Conservation (phyloP, 2,888 invertebrate species). For the Folsomia manolachei region DNA sequence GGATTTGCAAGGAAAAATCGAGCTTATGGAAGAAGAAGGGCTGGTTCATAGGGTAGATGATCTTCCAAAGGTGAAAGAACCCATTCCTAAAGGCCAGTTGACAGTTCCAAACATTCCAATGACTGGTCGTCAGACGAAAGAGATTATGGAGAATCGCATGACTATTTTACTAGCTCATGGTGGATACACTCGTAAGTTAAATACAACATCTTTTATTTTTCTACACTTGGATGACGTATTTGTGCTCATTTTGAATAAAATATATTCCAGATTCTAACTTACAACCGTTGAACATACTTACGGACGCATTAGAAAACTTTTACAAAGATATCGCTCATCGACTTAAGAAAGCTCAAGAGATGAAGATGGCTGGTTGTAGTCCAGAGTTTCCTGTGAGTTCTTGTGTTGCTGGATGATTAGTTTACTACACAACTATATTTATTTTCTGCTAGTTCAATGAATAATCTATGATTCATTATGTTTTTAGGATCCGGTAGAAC, state of each 20-base stretch:
- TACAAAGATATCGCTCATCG: constrained; percentile 26
- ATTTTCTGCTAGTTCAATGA: too few relatives aligned
- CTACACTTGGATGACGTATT: too few relatives aligned
- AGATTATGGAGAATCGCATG: constrained; percentile 34
- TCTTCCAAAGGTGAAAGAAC: constrained; percentile 22
- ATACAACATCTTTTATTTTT: too few relatives aligned
- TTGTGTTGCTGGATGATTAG: neutral
- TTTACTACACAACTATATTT: neutral
- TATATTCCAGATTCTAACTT: too few relatives aligned
- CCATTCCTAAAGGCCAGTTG: constrained; percentile 10
- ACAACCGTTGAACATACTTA: constrained; percentile 32
- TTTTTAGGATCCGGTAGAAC: constrained; percentile 61
- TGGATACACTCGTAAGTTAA: constrained; percentile 45
- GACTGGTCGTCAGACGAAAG: constrained; percentile 27
- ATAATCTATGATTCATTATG: neutral
- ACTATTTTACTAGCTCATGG: constrained; percentile 35
- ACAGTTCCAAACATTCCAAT: constrained; percentile 20
- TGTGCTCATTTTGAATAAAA: too few relatives aligned
- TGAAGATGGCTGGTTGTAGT: constrained; percentile 35
- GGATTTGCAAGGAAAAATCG: constrained; percentile 32
- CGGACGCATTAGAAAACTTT: constrained; percentile 32
- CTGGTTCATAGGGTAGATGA: constrained; percentile 25
- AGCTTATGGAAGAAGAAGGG: constrained; percentile 30
- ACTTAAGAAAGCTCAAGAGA: constrained; percentile 35
- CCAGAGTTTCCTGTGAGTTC: constrained; percentile 57